These are phyloP conservation scores for Corydoras maculifer DNA, from an alignment of 2,113 vertebrate genomes.

Conservation along the genomic window DNA sequence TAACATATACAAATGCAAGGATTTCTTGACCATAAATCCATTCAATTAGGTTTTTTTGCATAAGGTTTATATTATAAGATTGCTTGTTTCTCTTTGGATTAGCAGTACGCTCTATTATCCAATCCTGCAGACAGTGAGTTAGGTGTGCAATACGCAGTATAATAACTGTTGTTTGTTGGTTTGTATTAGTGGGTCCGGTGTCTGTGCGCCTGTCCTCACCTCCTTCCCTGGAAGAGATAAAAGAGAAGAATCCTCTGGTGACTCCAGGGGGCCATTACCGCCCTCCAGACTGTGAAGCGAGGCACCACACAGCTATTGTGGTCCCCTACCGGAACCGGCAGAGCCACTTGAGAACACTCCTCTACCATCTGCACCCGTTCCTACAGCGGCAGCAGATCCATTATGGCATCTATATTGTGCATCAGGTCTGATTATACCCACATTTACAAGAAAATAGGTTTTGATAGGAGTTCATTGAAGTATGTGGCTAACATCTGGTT, in stretches of 20 bases:
- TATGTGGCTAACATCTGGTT: not conserved
- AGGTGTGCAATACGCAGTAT: not conserved
- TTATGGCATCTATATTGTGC: constrained; percentile 91
- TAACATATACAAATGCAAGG: too few relatives aligned
- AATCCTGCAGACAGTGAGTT: not conserved
- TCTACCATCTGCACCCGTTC: constrained; percentile 93
- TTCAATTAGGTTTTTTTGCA: too few relatives aligned
- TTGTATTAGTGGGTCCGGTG: constrained; percentile 77
- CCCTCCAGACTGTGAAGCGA: constrained; percentile 76
- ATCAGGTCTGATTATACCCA: constrained; percentile 72
- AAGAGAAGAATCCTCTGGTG: constrained; percentile 78
- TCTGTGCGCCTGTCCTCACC: constrained; percentile 75
- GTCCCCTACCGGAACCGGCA: constrained; percentile 89
- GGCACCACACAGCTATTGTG: constrained; percentile 82
- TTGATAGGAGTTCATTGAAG: not conserved
- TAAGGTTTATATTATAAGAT: too few relatives aligned
- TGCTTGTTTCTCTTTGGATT: too few relatives aligned
- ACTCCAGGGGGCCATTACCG: constrained; percentile 74
- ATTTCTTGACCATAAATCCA: too few relatives aligned
- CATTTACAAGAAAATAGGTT: not conserved
- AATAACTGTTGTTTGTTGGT: constrained; percentile 1
- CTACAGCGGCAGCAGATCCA: constrained; percentile 92
- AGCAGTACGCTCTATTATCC: not conserved
- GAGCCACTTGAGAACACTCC: constrained; percentile 82
- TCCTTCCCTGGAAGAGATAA: constrained; percentile 75